A percentile compares a stretch with the other conserved stretches of the same genome.
These are phyloP conservation scores for Anarhynchus alexandrinus DNA, from an alignment of 2,113 vertebrate species.

Conservation along the genomic window DNA sequence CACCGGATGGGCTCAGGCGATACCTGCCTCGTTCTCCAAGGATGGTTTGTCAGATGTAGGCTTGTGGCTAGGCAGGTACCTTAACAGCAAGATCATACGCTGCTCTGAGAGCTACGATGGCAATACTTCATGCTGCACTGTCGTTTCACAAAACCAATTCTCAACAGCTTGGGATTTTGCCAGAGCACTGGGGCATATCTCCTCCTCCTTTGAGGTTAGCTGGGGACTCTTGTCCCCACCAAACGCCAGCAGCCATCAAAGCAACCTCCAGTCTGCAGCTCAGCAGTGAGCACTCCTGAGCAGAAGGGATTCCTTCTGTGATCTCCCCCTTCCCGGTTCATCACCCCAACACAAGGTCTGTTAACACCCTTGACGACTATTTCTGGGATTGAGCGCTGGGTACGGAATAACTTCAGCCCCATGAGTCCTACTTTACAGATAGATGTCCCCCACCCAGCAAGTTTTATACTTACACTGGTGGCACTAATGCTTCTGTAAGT, in stretches of 20 bases:
- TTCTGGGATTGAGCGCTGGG: neutral
- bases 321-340: neutral
- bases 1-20: neutral
- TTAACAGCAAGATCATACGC: rapidly evolving
- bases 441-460: neutral
- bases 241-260: neutral
- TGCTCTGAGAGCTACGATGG: neutral
- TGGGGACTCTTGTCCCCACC: neutral
- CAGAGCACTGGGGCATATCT: neutral
- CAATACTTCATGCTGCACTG: neutral
- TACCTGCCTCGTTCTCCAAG: neutral
- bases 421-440: neutral
- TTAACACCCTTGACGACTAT: neutral
- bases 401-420: neutral
- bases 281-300: neutral
- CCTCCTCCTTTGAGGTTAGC: neutral
- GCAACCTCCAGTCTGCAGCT: neutral
- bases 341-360: neutral
- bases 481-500: neutral
- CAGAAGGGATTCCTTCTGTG: neutral
- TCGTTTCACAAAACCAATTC: neutral
- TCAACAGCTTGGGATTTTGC: neutral
- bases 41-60: neutral
- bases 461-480: neutral
- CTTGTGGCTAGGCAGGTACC: neutral